phyloP scores from a whole-genome alignment of 2,113 vertebrate genomes.

The Narcine bancroftii region DNA sequence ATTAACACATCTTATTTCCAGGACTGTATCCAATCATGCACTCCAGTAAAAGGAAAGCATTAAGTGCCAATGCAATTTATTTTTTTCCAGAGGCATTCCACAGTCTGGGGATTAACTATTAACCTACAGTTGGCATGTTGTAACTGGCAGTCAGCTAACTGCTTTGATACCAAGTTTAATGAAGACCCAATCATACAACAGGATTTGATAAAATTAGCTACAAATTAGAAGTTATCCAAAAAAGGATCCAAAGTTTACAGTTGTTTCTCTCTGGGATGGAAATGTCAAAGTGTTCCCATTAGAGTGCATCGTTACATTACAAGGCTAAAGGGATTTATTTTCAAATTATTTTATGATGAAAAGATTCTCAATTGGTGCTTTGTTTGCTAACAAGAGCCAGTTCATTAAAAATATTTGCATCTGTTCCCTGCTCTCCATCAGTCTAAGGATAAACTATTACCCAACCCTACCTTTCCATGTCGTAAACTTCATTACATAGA shows the following conservation, averaged over 20 bases:
- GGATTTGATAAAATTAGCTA: neutral
- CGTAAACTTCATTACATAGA: too few species aligned
- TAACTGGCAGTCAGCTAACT: neutral
- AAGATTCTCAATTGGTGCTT: neutral
- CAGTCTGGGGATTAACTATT: slow-evolving; percentile 25
- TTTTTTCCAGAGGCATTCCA: neutral
- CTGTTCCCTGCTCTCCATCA: neutral
- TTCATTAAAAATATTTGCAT: neutral
- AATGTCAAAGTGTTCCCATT: neutral
- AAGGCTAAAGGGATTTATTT: too few species aligned
- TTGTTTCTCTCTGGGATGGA: neutral
- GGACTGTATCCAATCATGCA: slow-evolving; percentile 1
- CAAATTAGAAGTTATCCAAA: neutral
- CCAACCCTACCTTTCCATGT: too few species aligned
- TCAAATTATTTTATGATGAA: neutral
- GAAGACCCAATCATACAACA: neutral
- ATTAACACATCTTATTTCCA: slow-evolving; percentile 32
- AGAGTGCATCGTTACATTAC: too few species aligned
- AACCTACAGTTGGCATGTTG: neutral
- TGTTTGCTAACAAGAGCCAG: neutral
- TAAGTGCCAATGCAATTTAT: slow-evolving; percentile 13
- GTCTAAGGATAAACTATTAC: neutral
- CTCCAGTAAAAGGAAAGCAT: slow-evolving; percentile 1
- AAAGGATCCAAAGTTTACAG: neutral
- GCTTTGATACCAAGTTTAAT: neutral